Base-by-base conservation (phyloP, 2,888 invertebrate genomes). In the Hyposoter didymator region DNA sequence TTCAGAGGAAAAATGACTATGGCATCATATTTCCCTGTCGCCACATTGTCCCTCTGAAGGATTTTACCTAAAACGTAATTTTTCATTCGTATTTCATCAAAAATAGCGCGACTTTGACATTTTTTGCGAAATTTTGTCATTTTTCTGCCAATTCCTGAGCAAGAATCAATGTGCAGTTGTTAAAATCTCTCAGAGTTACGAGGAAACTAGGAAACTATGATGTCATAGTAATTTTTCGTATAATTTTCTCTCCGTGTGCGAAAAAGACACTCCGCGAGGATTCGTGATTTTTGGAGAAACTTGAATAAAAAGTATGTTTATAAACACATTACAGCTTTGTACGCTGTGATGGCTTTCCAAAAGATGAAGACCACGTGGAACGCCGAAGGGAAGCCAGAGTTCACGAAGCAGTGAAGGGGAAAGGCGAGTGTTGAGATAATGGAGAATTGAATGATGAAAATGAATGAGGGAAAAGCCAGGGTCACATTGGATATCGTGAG, bases 331-430 rank as follows among this genome's bases (percentile, higher is more conserved):
- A 88, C 94, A 97, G 97, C 97, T 76, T 93, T 98, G 52, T 98
- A 98, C 93, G 95, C 97, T 92, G 96, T 97, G 10, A 98, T 98
- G 95, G 97, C 96, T 73, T 98, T 98, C 92, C 96, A 96, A 94
- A 98, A 98, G 94, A 95, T 95, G 89, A 96, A 96, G 92, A 95
- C 95, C 85, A 95, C 95, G 28, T 96, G 95, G 96, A 96, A 96
- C 90, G 91, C 94, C 6, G 95, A 96, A 90, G 96, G 96, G 39
- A 96, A 96, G 90, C 95, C 96, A 8, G 94, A 95, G 82, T 96
- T 95, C 91, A 80, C 86, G 49, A 87, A 88, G 70, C 83, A 76
- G 72, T 85, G 84, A 85, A 59, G 17, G 6, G 32, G 70, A 52
- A 73, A 52, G 32, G 47, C 69, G 19, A 81, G 14, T 62, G 32